phyloP scores from a whole-genome alignment of 1,140 invertebrate species.

The Chrysomallon squamiferum region DNA sequence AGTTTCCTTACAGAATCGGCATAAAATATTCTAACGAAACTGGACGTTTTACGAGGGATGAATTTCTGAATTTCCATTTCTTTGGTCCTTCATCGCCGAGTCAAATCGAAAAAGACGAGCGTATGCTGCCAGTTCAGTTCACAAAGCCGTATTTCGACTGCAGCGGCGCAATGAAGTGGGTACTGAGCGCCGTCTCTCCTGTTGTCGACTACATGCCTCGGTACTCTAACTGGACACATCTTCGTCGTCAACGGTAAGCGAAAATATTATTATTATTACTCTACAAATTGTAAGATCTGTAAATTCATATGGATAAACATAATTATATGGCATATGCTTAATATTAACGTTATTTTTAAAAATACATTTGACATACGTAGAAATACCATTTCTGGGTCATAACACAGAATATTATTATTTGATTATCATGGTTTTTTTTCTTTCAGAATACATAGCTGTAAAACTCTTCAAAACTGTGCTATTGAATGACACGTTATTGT shows the following conservation, averaged over 20 bases:
- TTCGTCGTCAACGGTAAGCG: constrained; percentile 89
- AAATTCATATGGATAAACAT: not conserved
- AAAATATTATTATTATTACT: not conserved
- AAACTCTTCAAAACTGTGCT: no score
- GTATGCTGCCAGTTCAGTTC: constrained; percentile 88
- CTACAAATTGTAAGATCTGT: constrained; percentile 6
- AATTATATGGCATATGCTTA: not conserved
- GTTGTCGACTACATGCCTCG: constrained; percentile 94
- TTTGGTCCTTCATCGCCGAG: constrained; percentile 57
- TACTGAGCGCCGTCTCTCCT: constrained; percentile 89
- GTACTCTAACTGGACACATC: constrained; percentile 87
- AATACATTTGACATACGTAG: no score
- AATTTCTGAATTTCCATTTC: constrained; percentile 38
- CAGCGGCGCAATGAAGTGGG: constrained; percentile 92
- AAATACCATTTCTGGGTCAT: no score
- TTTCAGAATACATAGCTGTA: no score
- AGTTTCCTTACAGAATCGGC: constrained; percentile 38
- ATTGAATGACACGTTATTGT: no score
- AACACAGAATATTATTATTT: no score
- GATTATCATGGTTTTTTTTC: no score
- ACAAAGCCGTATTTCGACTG: constrained; percentile 96
- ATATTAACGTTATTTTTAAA: no score
- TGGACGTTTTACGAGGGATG: constrained; percentile 62
- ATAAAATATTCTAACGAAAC: constrained; percentile 93
- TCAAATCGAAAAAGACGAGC: constrained; percentile 65